Evolutionary conservation across 2,113 vertebrate species (phyloP), one percentile per base, ranked within the genome.

Genomic region (Marcusenius ussheri): DNA sequence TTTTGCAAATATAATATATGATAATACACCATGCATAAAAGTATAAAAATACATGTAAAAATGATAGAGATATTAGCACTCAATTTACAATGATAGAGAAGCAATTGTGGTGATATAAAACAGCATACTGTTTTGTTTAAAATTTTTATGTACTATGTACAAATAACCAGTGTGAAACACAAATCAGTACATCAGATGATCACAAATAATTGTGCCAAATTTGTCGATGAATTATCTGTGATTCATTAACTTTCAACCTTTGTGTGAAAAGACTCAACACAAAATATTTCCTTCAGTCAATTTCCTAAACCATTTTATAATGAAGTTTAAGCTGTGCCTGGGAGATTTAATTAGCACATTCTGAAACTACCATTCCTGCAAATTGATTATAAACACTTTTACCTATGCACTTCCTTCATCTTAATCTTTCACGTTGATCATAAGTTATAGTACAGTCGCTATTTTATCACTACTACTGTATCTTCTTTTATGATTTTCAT

Each of bases 201-300:
- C 35, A 77, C 11, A 77, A 77, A 47, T 85, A 49, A 86, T 13
- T 50, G 1, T 50, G 1, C 11, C 46, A 86, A 50, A 86, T 50
- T 86, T 86, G 45, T 86, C n/a, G 83, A 50, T 50, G 83, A 86
- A 50, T 86, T 86, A n/a, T n/a, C 83, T 49, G 45, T 21, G 24
- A 27, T 47, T 50, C 24, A 9, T 49, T 80, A 42, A 80, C 19
- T n/a, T n/a, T 19, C 4, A 80, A 80, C 31, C 11, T n/a, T 77
- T 77, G 35, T 80, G 74, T 42, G 15, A 42, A 77, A 42, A 39
- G 35, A 42, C 74, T 39, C 11, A 77, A 42, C 13, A 77, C 62
- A 70, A 7, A 24, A 62, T 27, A 31, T 70, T 70, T 31, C n/a
- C 10, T 66, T 66, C 62, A 66, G 62, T 66, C n/a, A n/a, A n/a